Evolutionary conservation across 2,113 vertebrate genomes (phyloP), one percentile per base, ranked within the genome.

Genomic region (Hypocryptadius cinnamomeus): DNA sequence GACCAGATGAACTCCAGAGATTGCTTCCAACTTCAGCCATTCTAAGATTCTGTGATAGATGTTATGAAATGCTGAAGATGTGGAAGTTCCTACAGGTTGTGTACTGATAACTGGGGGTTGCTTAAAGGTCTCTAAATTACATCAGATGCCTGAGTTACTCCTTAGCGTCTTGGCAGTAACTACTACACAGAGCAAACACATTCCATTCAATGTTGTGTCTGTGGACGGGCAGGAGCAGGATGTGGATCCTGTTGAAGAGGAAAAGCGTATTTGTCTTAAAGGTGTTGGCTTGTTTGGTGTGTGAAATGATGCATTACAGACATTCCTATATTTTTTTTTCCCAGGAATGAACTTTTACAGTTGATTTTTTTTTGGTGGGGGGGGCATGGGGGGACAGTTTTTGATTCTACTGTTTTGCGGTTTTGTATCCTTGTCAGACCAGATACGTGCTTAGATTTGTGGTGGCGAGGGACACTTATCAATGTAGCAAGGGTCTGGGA

Each of bases 171-270:
- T 93, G 64, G 45, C 64, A 42, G 31, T 54, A 73, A 66, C 9
- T 54, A 82, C 40, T 59, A 19, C 28, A 28, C 15, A 89, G 45
- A 83, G 7, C 63, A 94, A 90, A 92, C 20, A 21, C 27, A 6
- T 92, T 79, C 35, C 20, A 16, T 35, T 72, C 30, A 35, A 3
- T 51, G 17, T 44, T 65, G 4, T 66, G 8, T 30, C 35, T 71
- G 21, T 68, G 28, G 18, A 70, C 45, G n/a, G 54, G 15, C 20
- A 70, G 76, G 18, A 56, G 10, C 64, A 93, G 95, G 95, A 96
- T 84, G 51, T 92, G 27, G 47, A 88, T 94, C 95, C 89, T 94
- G 64, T 33, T 88, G 72, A 86, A 79, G 31, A 70, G 77, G 68
- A 92, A 85, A 54, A 88, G 39, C 11, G 8, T 92, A 59, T 77